phyloP scores from a whole-genome alignment of 2,113 vertebrate genomes.

The Pelmatolapia mariae region DNA sequence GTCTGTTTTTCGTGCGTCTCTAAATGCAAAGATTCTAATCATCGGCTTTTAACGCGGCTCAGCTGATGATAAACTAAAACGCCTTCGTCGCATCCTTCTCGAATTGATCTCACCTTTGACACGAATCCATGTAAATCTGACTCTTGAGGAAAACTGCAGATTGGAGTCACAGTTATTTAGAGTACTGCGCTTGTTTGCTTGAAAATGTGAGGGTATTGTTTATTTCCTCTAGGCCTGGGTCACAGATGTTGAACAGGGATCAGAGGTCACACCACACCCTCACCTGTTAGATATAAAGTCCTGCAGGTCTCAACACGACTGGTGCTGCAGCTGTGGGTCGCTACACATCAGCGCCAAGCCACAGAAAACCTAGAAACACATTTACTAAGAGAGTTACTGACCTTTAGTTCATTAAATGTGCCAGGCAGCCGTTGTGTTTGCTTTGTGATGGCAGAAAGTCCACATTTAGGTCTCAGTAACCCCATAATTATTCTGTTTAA shows the following conservation, averaged over 20 bases:
- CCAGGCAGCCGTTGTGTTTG: neutral
- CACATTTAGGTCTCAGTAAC: neutral
- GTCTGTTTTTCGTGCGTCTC: neutral
- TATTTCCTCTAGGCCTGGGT: neutral
- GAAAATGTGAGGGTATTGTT: neutral
- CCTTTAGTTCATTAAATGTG: neutral
- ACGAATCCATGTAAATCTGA: neutral
- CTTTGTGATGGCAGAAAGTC: neutral
- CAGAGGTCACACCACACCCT: slow-evolving; percentile 34
- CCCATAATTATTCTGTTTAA: neutral
- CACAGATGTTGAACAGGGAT: slow-evolving; percentile 20
- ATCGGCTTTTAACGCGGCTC: neutral
- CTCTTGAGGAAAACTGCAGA: neutral
- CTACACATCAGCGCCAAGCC: neutral
- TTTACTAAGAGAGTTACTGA: neutral
- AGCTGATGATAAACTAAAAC: neutral
- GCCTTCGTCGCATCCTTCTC: neutral
- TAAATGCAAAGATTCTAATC: neutral
- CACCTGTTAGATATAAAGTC: slow-evolving; percentile 15
- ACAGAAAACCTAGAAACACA: neutral
- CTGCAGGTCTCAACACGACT: slow-evolving; percentile 31
- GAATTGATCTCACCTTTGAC: neutral
- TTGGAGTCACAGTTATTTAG: neutral
- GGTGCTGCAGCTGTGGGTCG: neutral
- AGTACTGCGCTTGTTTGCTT: neutral